Percentiles rank a stretch among this genome's conserved stretches.
Conservation (phyloP, 2,888 invertebrate genomes). For the Aphrophora alni region DNA sequence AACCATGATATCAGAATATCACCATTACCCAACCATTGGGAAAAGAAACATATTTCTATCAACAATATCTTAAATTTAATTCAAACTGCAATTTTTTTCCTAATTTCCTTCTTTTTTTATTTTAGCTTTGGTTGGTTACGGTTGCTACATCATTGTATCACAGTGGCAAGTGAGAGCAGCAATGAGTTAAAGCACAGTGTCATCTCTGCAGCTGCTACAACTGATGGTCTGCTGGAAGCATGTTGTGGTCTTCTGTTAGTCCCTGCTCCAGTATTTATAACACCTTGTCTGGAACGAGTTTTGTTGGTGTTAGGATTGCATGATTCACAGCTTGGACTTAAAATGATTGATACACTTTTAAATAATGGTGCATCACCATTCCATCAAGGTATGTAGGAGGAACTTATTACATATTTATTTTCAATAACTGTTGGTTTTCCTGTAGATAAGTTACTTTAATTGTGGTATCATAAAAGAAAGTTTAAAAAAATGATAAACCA, state of each 20-base stretch:
- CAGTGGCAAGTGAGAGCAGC: conserved; percentile 56
- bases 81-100: no score
- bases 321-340: conserved; percentile 65
- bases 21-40: no score
- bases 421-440: no score
- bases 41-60: no score
- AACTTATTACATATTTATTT: background rate
- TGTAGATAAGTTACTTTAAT: no score
- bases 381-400: conserved; percentile 33
- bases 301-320: conserved; percentile 72
- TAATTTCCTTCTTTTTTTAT: no score
- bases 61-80: no score
- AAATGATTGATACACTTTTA: conserved; percentile 64
- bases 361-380: conserved; percentile 60
- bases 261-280: conserved; percentile 66
- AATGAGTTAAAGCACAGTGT: conserved; percentile 56
- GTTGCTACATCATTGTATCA: conserved; percentile 80
- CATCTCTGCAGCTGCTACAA: conserved; percentile 68
- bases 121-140: conserved; percentile 82
- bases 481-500: no score
- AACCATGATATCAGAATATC: no score
- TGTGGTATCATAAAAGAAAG: no score
- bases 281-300: conserved; percentile 70
- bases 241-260: conserved; percentile 75
- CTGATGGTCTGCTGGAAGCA: conserved; percentile 70